Conservation (phyloP, 53 echinoderm and acorn worm species). For the Apostichopus leukothele region DNA sequence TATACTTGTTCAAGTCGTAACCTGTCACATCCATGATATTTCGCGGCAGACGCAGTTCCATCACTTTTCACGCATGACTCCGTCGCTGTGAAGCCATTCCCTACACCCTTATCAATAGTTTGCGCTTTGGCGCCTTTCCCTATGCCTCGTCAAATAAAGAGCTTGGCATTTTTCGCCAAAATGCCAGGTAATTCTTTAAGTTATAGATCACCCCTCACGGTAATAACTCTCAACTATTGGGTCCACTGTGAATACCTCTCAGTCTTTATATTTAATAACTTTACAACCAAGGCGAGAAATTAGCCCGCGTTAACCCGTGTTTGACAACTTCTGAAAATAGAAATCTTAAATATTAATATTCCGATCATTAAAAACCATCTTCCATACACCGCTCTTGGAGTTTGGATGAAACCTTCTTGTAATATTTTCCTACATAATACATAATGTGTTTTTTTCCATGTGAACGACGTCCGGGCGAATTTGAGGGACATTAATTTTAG, state of each 20-base stretch:
- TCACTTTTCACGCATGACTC: slow-evolving; percentile 37
- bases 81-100: background rate
- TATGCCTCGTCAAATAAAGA: slow-evolving; percentile 22
- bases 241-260: background rate
- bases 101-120: slow-evolving; percentile 22
- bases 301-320: slow-evolving; percentile 44
- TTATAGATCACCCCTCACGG: slow-evolving; percentile 32
- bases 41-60: background rate
- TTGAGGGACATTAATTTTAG: background rate
- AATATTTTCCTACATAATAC: too few relatives aligned
- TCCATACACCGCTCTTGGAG: too few relatives aligned
- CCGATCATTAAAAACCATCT: background rate
- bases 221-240: slow-evolving; percentile 30
- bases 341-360: slow-evolving; percentile 47
- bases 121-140: slow-evolving; percentile 10
- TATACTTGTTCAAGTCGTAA: slow-evolving; percentile 10
- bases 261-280: slow-evolving; percentile 39
- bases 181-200: slow-evolving; percentile 38
- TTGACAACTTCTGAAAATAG: slow-evolving; percentile 41
- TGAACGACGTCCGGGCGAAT: background rate
- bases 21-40: background rate
- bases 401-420: too few relatives aligned
- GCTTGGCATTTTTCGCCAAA: slow-evolving; percentile 35
- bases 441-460: background rate
- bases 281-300: slow-evolving; percentile 45